Conservation (phyloP, 2,113 vertebrate species). For the Halcyon senegalensis region DNA sequence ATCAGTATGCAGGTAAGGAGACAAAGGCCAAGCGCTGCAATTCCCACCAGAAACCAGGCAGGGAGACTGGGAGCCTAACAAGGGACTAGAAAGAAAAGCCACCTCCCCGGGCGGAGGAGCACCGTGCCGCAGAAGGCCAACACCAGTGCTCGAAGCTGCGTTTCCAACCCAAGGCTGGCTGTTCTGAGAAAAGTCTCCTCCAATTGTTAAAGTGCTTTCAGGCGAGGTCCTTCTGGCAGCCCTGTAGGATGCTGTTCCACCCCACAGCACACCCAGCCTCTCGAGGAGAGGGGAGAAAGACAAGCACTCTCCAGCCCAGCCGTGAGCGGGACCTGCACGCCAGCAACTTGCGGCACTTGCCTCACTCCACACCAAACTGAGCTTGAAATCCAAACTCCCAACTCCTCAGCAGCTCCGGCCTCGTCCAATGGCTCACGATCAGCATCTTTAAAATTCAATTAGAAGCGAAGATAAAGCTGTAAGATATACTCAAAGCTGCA, state of each 20-base stretch:
- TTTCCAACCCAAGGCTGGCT: neutral
- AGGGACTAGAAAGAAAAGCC: neutral
- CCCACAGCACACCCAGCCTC: neutral
- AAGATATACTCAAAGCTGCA: neutral
- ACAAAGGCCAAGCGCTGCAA: neutral
- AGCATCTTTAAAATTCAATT: neutral
- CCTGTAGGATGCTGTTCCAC: fast-evolving
- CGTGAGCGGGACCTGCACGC: neutral
- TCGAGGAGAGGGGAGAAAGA: too few species aligned
- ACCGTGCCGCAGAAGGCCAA: neutral
- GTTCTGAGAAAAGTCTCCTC: neutral
- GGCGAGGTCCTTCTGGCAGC: neutral
- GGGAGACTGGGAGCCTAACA: neutral
- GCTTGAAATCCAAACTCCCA: neutral
- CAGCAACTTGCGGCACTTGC: neutral
- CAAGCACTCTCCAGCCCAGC: neutral
- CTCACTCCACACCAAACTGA: neutral
- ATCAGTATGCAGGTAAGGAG: neutral
- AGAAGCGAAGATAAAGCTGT: neutral
- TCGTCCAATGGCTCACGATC: neutral
- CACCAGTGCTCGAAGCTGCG: neutral
- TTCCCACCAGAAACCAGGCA: neutral
- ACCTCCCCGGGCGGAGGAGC: neutral
- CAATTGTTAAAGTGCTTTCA: neutral
- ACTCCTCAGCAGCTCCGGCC: neutral